Evolutionary conservation across 2,797 vertebrate species (phyloP).

Genomic region (Valencia hispanica): DNA sequence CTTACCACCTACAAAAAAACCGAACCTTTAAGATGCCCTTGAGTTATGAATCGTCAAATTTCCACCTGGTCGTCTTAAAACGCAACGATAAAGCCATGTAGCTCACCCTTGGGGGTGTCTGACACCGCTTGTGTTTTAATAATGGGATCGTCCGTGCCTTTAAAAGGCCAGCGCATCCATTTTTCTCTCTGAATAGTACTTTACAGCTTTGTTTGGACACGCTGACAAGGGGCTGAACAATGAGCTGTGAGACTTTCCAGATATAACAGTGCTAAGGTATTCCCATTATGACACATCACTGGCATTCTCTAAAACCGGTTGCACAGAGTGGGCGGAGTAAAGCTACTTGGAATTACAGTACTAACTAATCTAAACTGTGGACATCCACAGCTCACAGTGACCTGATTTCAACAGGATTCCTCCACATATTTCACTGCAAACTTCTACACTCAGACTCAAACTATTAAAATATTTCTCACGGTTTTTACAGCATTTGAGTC

Average conservation of each 20-base stretch:
- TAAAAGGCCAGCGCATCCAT: not conserved
- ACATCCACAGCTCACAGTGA: not conserved
- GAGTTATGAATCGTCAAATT: not conserved
- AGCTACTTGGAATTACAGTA: not conserved
- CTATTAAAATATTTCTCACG: not conserved
- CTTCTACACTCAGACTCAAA: not conserved
- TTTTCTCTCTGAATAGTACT: conserved; percentile 9
- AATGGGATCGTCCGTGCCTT: not conserved
- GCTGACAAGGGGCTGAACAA: conserved; percentile 16
- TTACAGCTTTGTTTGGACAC: conserved; percentile 28
- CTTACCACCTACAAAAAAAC: not conserved
- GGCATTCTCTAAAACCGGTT: not conserved
- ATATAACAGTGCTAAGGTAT: conserved; percentile 2
- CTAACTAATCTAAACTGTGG: not conserved
- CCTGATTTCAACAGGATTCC: not conserved
- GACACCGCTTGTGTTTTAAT: not conserved
- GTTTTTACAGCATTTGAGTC: not conserved
- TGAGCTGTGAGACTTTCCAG: conserved; percentile 10
- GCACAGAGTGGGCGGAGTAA: not conserved
- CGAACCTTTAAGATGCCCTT: not conserved
- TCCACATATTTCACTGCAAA: not conserved
- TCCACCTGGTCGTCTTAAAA: conserved; percentile 1
- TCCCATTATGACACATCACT: conserved; percentile 9
- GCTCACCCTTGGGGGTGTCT: not conserved
- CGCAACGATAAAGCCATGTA: not conserved